Evolutionary conservation across 2,113 vertebrate genomes (phyloP).

Genomic region (Talpa occidentalis): DNA sequence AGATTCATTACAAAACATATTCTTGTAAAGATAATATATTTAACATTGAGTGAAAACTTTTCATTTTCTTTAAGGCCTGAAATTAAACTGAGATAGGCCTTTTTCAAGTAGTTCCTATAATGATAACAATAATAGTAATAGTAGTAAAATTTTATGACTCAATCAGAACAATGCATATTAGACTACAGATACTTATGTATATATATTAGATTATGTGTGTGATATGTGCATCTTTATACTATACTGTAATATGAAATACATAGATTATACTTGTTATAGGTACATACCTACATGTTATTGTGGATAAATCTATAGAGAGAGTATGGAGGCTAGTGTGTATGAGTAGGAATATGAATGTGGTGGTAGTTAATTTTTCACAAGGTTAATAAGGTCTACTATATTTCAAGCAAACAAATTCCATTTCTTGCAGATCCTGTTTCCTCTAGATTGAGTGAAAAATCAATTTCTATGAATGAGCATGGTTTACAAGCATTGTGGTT

Average conservation of each 20-base stretch:
- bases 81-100: neutral
- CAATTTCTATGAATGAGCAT: neutral
- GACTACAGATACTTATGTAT: neutral
- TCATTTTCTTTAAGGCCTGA: neutral
- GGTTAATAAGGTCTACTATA: neutral
- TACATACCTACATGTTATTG: neutral
- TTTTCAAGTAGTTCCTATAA: neutral
- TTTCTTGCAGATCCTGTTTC: conserved; percentile 16
- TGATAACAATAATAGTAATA: neutral
- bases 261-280: neutral
- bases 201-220: neutral
- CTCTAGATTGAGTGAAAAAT: conserved; percentile 20
- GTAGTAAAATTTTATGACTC: neutral
- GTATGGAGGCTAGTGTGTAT: too few species aligned
- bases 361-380: conserved; percentile 2
- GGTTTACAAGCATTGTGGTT: neutral
- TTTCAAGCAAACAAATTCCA: conserved; percentile 35
- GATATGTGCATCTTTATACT: neutral
- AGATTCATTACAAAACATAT: neutral
- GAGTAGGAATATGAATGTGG: neutral
- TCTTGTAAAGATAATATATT: neutral
- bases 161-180: neutral
- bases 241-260: neutral
- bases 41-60: neutral
- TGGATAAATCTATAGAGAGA: neutral